A percentile compares a stretch with the other conserved stretches of the same genome.
These are phyloP conservation scores for Triplophysa bombifrons DNA, from an alignment of 2,797 vertebrate genomes.

Conservation along the genomic window DNA sequence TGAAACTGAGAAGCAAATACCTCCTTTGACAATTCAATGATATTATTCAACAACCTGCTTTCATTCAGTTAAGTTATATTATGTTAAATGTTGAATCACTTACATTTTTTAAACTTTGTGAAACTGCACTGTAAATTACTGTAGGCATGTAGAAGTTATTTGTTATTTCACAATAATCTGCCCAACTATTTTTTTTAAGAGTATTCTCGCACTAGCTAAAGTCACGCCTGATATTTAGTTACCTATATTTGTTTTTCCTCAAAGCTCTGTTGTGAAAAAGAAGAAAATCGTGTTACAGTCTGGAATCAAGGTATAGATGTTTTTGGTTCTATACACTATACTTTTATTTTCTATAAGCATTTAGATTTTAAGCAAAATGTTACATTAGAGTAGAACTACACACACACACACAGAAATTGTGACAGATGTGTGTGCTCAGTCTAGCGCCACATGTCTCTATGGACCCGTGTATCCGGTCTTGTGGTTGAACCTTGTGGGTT, in stretches of 20 bases:
- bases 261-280: too few relatives aligned
- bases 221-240: background rate
- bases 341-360: background rate
- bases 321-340: background rate
- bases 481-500: constrained; percentile 43
- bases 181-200: too few relatives aligned
- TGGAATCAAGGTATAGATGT: background rate
- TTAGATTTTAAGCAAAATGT: background rate
- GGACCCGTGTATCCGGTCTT: constrained; percentile 47
- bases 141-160: too few relatives aligned
- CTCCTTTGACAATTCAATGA: background rate
- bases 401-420: background rate
- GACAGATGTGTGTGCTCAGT: constrained; percentile 19
- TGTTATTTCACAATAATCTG: too few relatives aligned
- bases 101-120: background rate
- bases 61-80: background rate
- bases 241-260: background rate
- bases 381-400: background rate
- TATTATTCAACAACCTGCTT: background rate
- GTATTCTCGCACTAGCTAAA: background rate
- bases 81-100: too few relatives aligned
- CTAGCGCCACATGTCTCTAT: constrained; percentile 1
- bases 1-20: background rate
- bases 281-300: background rate
- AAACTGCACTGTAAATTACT: background rate